Base-by-base conservation (phyloP, 2,888 invertebrate species). In the Diadegma fenestrale region DNA sequence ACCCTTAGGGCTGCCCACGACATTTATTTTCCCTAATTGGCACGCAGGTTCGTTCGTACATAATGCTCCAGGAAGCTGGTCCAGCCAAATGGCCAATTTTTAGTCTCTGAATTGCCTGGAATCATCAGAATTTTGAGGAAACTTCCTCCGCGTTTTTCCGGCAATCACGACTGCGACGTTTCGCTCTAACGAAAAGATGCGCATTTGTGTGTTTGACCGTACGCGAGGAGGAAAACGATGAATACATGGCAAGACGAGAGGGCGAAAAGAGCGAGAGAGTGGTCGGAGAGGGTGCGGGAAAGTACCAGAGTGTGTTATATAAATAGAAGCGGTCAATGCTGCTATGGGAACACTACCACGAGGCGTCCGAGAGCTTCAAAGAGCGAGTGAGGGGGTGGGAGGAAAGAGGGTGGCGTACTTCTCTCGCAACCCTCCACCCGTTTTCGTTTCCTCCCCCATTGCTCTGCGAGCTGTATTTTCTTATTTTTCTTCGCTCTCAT, bases 241-340 rank as follows among this genome's bases (percentile, higher is more conserved):
- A 72, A 51, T 43, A 48, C n/a, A 45, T 30, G 58, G 22, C 33
- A 78, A 69, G 82, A 85, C 69, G 84, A 87, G 78, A 86, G 77
- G 86, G 85, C 81, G 84, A 86, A 87, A 85, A 82, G 66, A 51
- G 33, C 76, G 61, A 78, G 76, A 64, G 82, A 84, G 82, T 77
- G 84, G 58, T 66, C 26, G n/a, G 73, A 78, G 81, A 78, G 81
- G 58, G 71, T 58, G 80, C 26, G 85, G 72, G 86, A 72, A 84
- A 86, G 84, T 78, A 82, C 79, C 85, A 77, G 87, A 89, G 89
- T 84, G 86, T 90, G 90, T 90, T 91, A 90, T 92, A 92, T 93
- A 92, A 93, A 93, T 93, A 93, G 92, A 93, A 92, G 89, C 92
- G 92, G 92, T 92, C 92, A 92, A 93, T 93, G 92, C 92, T 93